phyloP scores from a whole-genome alignment of 2,888 invertebrate species.

The Meghimatium bilineatum region DNA sequence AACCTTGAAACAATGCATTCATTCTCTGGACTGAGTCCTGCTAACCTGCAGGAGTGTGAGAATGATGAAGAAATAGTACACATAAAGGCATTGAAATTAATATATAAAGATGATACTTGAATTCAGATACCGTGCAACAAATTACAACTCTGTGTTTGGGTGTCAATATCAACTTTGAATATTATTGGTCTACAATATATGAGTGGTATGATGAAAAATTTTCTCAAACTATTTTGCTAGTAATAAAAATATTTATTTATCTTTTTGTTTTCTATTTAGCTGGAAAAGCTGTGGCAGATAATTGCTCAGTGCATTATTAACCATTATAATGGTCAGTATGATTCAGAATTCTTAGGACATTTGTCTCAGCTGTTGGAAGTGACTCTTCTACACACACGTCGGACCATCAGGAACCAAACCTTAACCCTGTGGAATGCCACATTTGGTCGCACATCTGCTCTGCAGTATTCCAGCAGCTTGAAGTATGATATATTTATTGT shows the following conservation, averaged over 20 bases:
- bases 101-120: too few species aligned
- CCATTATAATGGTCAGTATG: conserved; percentile 65
- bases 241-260: not conserved
- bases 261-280: conserved; percentile 55
- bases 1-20: too few species aligned
- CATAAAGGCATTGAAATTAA: too few species aligned
- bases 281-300: conserved; percentile 72
- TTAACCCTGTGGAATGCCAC: conserved; percentile 71
- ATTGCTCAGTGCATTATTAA: conserved; percentile 65
- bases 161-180: too few species aligned
- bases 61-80: too few species aligned
- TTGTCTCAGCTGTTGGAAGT: conserved; percentile 68
- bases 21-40: too few species aligned
- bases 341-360: conserved; percentile 66
- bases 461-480: conserved; percentile 68
- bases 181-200: too few species aligned
- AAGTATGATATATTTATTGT: conserved; percentile 59
- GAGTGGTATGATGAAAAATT: too few species aligned
- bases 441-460: conserved; percentile 62
- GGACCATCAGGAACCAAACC: conserved; percentile 68
- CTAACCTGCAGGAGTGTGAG: too few species aligned
- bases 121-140: too few species aligned
- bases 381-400: conserved; percentile 66
- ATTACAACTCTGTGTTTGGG: too few species aligned
- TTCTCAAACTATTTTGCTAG: not conserved